Evolutionary conservation across 2,888 invertebrate genomes (phyloP).

Genomic region (Tortricodes alternella): DNA sequence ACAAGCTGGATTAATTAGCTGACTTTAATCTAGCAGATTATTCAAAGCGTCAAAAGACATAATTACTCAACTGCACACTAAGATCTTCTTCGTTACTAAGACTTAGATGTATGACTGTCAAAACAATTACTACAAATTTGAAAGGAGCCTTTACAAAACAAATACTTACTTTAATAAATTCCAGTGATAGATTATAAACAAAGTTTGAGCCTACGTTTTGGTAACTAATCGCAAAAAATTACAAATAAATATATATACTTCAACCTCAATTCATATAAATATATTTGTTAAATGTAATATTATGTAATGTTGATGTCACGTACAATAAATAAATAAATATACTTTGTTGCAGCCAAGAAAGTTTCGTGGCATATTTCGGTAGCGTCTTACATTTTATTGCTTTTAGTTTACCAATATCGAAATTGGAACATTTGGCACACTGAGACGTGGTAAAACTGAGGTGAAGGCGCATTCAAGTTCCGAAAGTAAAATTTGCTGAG

Average conservation of each 20-base stretch:
- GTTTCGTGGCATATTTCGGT: conserved; percentile 1
- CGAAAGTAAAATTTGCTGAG: not conserved
- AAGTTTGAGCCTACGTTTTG: not conserved
- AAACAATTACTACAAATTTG: not conserved
- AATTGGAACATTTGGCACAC: not conserved
- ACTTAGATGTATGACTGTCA: not conserved
- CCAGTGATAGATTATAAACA: not conserved
- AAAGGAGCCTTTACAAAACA: not conserved
- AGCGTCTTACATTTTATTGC: not conserved
- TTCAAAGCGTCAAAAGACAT: too few relatives aligned
- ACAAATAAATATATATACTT: conserved; percentile 18
- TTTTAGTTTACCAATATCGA: not conserved
- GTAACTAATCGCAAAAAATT: not conserved
- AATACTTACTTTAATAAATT: not conserved
- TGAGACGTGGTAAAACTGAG: not conserved
- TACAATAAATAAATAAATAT: conserved; percentile 22
- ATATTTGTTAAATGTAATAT: too few relatives aligned
- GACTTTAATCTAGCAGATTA: too few relatives aligned
- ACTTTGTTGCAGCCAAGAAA: conserved; percentile 10
- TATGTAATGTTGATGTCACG: too few relatives aligned
- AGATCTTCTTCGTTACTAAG: not conserved
- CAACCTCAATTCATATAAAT: too few relatives aligned
- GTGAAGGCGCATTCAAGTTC: not conserved
- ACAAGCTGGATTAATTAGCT: too few relatives aligned
- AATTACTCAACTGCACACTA: too few relatives aligned